Evolutionary conservation across 2,888 invertebrate species (phyloP).

Genomic region (Gastrophysa polygoni): DNA sequence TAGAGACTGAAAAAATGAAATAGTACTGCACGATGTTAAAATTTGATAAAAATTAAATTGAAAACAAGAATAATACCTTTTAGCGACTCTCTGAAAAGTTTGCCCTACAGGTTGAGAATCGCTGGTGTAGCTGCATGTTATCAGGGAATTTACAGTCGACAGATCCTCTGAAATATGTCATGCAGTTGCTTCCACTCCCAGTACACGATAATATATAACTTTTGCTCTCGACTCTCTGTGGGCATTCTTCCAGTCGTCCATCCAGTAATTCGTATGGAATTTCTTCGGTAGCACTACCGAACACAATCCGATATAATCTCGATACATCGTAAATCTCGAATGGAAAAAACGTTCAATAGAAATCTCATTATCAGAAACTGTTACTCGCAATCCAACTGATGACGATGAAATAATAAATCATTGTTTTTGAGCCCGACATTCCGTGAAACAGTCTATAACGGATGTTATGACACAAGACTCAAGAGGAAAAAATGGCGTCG

Average conservation of each 20-base stretch:
- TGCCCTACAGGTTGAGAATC: no score
- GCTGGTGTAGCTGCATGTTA: no score
- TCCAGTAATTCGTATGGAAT: constrained; percentile 14
- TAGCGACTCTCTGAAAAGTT: no score
- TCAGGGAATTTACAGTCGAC: background rate
- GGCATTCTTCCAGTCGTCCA: constrained; percentile 3
- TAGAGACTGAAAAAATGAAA: no score
- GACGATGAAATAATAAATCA: background rate
- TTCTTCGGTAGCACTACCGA: background rate
- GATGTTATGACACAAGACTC: background rate
- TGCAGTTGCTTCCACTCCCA: background rate
- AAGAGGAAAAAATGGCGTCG: background rate
- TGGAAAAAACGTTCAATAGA: constrained; percentile 6
- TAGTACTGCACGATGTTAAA: no score
- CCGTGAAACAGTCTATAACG: background rate
- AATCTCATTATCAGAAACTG: constrained; percentile 11
- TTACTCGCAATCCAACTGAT: constrained; percentile 8
- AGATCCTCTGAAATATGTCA: constrained; percentile 3
- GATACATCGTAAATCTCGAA: constrained; percentile 6
- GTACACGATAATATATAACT: background rate
- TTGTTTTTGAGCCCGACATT: constrained; percentile 1
- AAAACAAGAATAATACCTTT: no score
- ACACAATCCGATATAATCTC: constrained; percentile 11
- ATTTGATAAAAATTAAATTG: no score
- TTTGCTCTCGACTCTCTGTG: background rate